These are phyloP conservation scores for Tryphoninae sp. DNA, from an alignment of 2,888 invertebrate genomes.

Conservation along the genomic window DNA sequence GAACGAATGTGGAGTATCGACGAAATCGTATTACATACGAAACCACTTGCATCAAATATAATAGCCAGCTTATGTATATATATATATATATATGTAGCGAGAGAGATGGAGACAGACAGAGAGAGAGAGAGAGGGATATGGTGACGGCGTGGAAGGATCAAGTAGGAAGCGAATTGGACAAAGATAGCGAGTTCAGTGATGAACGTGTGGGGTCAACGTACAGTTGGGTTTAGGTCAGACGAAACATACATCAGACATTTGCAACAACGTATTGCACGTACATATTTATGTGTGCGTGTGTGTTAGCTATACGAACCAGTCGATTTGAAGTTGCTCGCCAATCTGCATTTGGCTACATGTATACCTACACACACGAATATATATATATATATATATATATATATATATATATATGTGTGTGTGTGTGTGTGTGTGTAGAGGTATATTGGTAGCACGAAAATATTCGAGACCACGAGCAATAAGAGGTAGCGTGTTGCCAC, in stretches of 20 bases:
- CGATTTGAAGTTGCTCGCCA: background rate
- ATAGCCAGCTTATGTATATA: no score
- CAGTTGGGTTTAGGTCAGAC: background rate
- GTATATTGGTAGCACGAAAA: background rate
- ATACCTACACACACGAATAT: no score
- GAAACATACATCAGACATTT: background rate
- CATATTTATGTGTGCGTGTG: background rate
- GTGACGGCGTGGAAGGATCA: background rate
- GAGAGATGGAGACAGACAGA: background rate
- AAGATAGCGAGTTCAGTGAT: background rate
- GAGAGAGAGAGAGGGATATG: background rate
- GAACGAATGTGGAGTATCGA: no score
- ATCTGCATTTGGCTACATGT: background rate
- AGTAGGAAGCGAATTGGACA: conserved; percentile 13
- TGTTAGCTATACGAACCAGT: background rate
- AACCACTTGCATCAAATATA: no score
- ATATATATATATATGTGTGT: no score
- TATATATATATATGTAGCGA: no score
- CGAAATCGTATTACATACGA: no score
- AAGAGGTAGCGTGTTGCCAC: background rate
- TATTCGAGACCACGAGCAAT: background rate
- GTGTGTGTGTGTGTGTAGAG: no score
- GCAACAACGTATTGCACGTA: background rate
- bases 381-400: no score
- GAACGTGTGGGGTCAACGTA: no score